A percentile compares a stretch with the other conserved stretches of the same genome.
These are phyloP conservation scores for Hipposideros larvatus DNA, from an alignment of 2,797 vertebrate species.

Conservation along the genomic window DNA sequence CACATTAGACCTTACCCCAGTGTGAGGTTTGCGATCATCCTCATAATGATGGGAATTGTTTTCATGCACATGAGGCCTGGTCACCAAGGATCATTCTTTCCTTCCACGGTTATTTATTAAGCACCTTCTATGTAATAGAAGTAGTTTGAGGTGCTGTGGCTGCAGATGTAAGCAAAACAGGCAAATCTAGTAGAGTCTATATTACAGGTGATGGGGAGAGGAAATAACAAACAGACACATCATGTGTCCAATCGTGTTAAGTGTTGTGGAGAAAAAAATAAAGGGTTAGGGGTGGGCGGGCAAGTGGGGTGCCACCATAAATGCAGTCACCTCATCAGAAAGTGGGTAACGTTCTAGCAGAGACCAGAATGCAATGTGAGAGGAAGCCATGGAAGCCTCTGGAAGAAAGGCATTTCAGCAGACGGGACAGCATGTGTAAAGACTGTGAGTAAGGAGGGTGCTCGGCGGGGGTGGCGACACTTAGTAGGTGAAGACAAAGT, in stretches of 20 bases:
- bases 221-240: background rate
- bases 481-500: background rate
- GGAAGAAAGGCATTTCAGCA: background rate
- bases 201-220: background rate
- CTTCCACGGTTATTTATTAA: background rate
- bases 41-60: background rate
- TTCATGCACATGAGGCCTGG: background rate
- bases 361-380: background rate
- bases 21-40: accelerated
- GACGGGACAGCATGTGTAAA: background rate
- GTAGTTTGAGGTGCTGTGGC: background rate
- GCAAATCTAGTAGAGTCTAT: background rate
- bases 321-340: background rate
- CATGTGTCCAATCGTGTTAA: background rate
- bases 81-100: background rate
- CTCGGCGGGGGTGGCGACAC: background rate
- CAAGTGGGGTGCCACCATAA: background rate
- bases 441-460: background rate
- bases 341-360: background rate
- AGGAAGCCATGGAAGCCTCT: background rate
- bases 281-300: background rate
- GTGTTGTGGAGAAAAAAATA: background rate
- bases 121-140: background rate
- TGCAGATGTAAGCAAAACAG: background rate
- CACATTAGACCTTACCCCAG: background rate